A percentile compares a stretch with the other conserved stretches of the same genome.
These are phyloP conservation scores for Nephila pilipes DNA, from an alignment of 1,140 invertebrate genomes.

Conservation along the genomic window DNA sequence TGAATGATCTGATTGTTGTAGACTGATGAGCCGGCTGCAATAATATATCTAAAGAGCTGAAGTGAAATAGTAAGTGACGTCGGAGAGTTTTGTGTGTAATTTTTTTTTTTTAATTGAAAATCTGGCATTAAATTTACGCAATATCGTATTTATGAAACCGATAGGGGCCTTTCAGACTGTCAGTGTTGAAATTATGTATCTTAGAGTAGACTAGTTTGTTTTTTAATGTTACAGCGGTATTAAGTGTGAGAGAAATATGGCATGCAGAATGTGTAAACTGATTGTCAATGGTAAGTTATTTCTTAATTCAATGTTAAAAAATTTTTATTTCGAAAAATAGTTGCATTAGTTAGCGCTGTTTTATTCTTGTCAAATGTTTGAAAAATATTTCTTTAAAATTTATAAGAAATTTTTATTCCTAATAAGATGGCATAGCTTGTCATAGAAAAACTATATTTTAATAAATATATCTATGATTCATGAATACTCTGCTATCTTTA, in stretches of 20 bases:
- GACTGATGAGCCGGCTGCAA: too few relatives aligned
- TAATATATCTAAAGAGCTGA: background rate
- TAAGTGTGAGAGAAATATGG: background rate
- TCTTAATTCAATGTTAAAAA: background rate
- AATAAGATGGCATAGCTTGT: too few relatives aligned
- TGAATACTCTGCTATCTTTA: too few relatives aligned
- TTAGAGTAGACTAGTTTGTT: background rate
- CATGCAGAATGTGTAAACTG: constrained; percentile 13
- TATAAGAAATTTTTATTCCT: too few relatives aligned
- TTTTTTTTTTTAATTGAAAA: background rate
- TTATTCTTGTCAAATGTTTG: background rate
- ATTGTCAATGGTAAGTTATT: constrained; percentile 19
- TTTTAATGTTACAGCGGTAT: background rate
- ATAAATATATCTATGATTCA: too few relatives aligned
- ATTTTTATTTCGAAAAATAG: background rate
- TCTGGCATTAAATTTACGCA: constrained; percentile 9
- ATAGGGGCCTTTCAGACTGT: background rate
- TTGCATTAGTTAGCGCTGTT: background rate
- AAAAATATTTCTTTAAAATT: background rate
- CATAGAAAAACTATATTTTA: too few relatives aligned
- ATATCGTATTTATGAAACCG: background rate
- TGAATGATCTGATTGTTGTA: too few relatives aligned
- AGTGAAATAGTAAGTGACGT: constrained; percentile 1
- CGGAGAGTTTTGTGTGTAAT: background rate
- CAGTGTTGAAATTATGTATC: background rate